Base-by-base conservation (phyloP, 2,888 invertebrate species). In the Rhaphigaster nebulosa region DNA sequence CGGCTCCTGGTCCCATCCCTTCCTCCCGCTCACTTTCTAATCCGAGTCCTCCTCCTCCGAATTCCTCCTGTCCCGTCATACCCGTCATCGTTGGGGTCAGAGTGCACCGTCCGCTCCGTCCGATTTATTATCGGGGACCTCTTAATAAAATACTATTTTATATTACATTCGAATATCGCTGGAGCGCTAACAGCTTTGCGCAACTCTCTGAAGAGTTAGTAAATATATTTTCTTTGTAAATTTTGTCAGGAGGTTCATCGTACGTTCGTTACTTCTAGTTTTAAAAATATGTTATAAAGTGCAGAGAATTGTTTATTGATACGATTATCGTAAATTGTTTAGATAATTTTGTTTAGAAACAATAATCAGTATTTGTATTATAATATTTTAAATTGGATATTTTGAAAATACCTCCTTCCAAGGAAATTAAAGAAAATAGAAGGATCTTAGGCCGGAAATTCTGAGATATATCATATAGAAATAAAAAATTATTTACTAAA, bases 21-120 rank as follows among this genome's bases (percentile, higher is more conserved):
- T 26, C 84, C 84, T 45, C 41, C 88, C n/a, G 23, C 88, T 60
- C 88, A 88, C 88, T 41, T 88, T 84, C 84, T 80, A 80, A 80
- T 80, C 80, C 80, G 38, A 10, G n/a, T 80, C 80, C 80, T 84
- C 84, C 84, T 84, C 84, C 84, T 45, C 84, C 84, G 84, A 84
- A 84, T 84, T 84, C 84, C 84, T 45, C 84, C 1, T 4, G 45
- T 45, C 45, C 84, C 70, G 70, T 29, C 65, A 65, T 65, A 65
- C 29, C 65, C 29, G 20, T 76, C 70, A 76, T 38, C 34, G 70
- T 0, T 10, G 84, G 84, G 84, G 84, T 84, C 45, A 84, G n/a
- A 12, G 84, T n/a, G 45, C 84, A 23, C 45, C 1, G 3, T 3
- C 6, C 45, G 26, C 84, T 23, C 12, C n/a, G n/a, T 38, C 70